Evolutionary conservation across 2,888 invertebrate species (phyloP).

Genomic region (Zaprionus bogoriensis): DNA sequence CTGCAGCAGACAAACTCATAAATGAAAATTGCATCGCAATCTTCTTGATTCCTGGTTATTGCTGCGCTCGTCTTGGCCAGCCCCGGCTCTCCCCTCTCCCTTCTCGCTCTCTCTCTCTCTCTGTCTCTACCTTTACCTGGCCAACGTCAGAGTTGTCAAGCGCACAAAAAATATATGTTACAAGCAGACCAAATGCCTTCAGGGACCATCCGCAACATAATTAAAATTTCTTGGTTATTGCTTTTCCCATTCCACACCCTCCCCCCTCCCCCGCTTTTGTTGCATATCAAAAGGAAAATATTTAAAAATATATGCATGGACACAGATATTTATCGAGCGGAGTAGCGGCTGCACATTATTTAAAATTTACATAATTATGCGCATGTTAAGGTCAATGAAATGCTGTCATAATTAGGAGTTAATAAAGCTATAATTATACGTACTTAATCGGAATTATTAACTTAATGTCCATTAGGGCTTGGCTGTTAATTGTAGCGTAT

Average conservation of each 20-base stretch:
- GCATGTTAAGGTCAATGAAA: conserved; percentile 1
- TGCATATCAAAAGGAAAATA: not conserved
- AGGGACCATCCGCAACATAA: conserved; percentile 30
- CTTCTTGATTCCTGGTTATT: conserved; percentile 40
- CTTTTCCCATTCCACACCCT: conserved; percentile 4
- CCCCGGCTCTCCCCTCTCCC: not conserved
- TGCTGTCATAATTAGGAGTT: conserved; percentile 7
- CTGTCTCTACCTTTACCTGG: not conserved
- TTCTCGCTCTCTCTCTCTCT: not conserved
- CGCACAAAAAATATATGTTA: not conserved
- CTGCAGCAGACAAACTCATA: conserved; percentile 53
- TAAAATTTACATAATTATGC: conserved; percentile 6
- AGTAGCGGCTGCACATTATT: conserved; percentile 4
- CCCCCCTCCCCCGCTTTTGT: not conserved
- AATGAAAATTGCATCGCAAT: conserved; percentile 69
- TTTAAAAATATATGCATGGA: conserved; percentile 5
- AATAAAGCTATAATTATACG: not conserved
- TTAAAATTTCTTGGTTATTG: conserved; percentile 36
- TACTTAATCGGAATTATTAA: not conserved
- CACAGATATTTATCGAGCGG: not conserved
- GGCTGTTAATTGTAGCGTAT: not conserved
- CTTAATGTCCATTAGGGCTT: not conserved
- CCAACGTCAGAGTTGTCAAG: not conserved
- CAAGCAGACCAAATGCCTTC: conserved; percentile 9
- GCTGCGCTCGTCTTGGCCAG: conserved; percentile 3